Conservation (phyloP, 1,140 invertebrate genomes). For the Daktulosphaira vitifoliae region DNA sequence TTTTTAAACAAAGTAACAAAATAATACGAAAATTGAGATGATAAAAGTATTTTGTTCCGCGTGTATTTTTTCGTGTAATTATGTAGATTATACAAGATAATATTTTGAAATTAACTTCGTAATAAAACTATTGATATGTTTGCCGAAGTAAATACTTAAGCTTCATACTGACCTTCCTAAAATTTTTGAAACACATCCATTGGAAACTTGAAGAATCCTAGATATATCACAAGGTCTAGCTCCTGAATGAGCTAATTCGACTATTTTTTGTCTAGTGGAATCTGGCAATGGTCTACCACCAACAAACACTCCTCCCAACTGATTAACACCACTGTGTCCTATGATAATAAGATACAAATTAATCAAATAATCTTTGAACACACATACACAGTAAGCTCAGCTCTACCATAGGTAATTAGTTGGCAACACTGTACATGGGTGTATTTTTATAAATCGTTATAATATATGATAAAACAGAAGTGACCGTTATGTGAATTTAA, state of each 20-base stretch:
- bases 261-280: slow-evolving; percentile 88
- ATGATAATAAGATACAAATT: slow-evolving; percentile 36
- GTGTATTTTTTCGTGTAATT: no score
- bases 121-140: no score
- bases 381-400: not conserved
- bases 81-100: no score
- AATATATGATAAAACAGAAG: slow-evolving; percentile 21
- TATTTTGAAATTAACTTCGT: no score
- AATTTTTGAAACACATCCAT: slow-evolving; percentile 83
- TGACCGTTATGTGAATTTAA: no score
- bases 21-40: no score
- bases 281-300: slow-evolving; percentile 93
- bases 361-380: not conserved
- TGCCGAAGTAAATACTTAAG: no score
- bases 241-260: slow-evolving; percentile 87
- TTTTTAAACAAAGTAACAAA: no score
- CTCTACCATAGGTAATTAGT: slow-evolving; percentile 25
- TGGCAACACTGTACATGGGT: slow-evolving; percentile 14
- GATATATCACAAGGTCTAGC: slow-evolving; percentile 92
- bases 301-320: slow-evolving; percentile 95
- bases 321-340: slow-evolving; percentile 95
- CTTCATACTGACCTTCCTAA: slow-evolving; percentile 59
- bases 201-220: slow-evolving; percentile 82
- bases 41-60: no score
- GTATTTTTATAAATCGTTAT: not conserved